Conservation (phyloP, 2,797 vertebrate genomes). For the Picus viridis region DNA sequence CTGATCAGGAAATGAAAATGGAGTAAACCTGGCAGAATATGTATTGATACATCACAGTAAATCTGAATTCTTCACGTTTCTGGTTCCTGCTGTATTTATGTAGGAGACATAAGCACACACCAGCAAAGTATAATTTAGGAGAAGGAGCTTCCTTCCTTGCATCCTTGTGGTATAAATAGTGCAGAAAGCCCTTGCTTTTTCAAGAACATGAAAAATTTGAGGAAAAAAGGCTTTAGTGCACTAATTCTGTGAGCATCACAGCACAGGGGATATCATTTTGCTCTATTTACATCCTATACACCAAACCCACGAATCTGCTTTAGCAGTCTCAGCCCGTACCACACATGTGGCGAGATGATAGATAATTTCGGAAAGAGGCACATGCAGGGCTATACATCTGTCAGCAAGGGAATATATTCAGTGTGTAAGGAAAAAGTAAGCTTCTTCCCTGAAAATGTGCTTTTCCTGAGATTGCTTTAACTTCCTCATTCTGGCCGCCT, state of each 20-base stretch:
- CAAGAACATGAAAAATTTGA: background rate
- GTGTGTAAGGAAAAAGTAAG: background rate
- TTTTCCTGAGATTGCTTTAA: background rate
- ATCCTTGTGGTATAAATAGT: background rate
- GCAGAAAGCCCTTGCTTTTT: background rate
- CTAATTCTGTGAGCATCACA: background rate
- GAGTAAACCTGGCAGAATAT: background rate
- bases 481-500: background rate
- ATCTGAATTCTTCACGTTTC: background rate
- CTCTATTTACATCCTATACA: background rate
- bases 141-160: background rate
- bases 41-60: background rate
- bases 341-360: background rate
- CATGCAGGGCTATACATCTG: background rate
- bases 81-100: background rate
- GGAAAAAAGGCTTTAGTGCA: background rate
- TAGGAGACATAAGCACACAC: background rate
- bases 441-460: background rate
- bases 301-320: slow-evolving; percentile 2
- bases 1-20: background rate
- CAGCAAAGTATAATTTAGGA: background rate
- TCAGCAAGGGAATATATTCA: slow-evolving; percentile 19
- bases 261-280: background rate
- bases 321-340: background rate
- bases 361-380: slow-evolving; percentile 3